A percentile compares a stretch with the other conserved stretches of the same genome.
These are phyloP conservation scores for Sus cebifrons DNA, from an alignment of 2,797 vertebrate species.

Conservation along the genomic window DNA sequence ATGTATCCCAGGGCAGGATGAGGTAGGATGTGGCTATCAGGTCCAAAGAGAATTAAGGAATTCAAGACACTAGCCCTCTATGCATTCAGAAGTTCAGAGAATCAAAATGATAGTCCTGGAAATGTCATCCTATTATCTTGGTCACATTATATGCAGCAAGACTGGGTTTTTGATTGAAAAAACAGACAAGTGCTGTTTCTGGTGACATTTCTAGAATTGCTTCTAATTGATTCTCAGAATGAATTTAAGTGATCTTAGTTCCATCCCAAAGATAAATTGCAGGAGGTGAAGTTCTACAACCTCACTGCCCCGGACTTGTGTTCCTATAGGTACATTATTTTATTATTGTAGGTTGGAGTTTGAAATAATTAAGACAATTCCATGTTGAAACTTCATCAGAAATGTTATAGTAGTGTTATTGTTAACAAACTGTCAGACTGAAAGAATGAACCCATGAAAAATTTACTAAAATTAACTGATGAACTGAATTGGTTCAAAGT, in stretches of 20 bases:
- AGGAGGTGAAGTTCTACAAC: background rate
- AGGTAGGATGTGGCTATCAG: background rate
- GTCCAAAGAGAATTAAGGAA: background rate
- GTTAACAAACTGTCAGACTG: background rate
- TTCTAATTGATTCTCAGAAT: conserved; percentile 19
- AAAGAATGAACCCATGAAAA: background rate
- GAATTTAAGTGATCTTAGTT: background rate
- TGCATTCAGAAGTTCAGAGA: background rate
- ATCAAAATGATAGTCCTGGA: background rate
- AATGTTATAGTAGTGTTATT: background rate
- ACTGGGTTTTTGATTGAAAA: background rate
- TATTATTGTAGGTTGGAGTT: background rate
- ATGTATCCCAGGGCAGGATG: background rate
- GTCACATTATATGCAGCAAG: background rate
- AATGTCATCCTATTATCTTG: conserved; percentile 19
- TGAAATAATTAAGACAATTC: background rate
- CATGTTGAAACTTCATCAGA: background rate
- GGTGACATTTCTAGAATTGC: conserved; percentile 19
- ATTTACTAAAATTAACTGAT: background rate
- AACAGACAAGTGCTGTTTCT: background rate
- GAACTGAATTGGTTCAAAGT: background rate
- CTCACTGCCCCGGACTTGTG: background rate
- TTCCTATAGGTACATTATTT: background rate
- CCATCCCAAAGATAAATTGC: background rate
- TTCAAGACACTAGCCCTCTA: background rate